These are phyloP conservation scores for Acanthis flammea DNA, from an alignment of 2,797 vertebrate species.

Conservation along the genomic window DNA sequence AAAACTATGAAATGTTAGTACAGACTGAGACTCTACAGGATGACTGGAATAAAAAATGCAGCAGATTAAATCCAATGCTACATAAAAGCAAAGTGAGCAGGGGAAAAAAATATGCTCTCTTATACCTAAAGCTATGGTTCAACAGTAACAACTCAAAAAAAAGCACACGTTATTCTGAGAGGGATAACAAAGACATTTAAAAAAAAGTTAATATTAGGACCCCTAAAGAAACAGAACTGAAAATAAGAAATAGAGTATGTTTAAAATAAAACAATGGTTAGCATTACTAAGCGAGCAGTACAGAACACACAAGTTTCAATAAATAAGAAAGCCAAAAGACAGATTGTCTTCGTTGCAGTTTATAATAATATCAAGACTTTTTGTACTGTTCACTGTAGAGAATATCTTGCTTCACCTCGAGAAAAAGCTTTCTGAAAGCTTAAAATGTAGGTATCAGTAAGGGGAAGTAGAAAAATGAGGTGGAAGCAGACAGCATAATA, in stretches of 20 bases:
- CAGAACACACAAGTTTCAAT: not conserved
- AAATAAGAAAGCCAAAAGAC: not conserved
- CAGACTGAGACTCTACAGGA: not conserved
- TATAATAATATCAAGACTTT: not conserved
- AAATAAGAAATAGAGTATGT: not conserved
- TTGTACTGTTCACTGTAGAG: not conserved
- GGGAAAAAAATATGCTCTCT: not conserved
- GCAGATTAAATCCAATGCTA: not conserved
- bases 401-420: not conserved
- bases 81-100: not conserved
- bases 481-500: not conserved
- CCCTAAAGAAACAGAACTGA: not conserved
- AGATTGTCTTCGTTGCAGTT: not conserved
- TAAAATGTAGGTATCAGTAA: not conserved
- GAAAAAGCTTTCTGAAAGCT: not conserved
- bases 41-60: not conserved
- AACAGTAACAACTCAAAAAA: not conserved
- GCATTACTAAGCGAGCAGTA: not conserved
- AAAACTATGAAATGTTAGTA: not conserved
- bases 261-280: not conserved
- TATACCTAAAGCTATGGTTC: not conserved
- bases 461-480: not conserved
- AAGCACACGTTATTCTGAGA: not conserved
- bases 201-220: not conserved
- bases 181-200: not conserved